A percentile compares a stretch with the other conserved stretches of the same genome.
phyloP scores from a whole-genome alignment of 2,888 invertebrate genomes.

The Xanthostigma xanthostigma region DNA sequence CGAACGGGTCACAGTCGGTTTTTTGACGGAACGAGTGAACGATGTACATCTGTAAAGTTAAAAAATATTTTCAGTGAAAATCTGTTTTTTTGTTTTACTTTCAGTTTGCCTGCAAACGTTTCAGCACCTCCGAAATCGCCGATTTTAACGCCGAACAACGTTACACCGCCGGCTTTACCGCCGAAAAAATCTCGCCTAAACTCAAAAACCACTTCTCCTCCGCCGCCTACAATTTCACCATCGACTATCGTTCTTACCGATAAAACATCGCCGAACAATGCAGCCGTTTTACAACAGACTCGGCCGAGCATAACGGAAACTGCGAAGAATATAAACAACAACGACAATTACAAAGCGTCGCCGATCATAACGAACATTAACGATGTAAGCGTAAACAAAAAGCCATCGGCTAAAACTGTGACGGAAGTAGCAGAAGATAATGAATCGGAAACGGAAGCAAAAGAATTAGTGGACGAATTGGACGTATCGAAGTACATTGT shows the following conservation, averaged over 20 bases:
- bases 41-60: too few species aligned
- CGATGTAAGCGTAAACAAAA: too few species aligned
- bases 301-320: neutral
- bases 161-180: conserved; percentile 43
- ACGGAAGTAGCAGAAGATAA: neutral
- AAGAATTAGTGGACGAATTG: conserved; percentile 60
- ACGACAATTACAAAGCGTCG: too few species aligned
- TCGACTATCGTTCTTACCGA: neutral
- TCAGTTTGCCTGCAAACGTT: neutral
- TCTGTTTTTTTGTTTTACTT: neutral
- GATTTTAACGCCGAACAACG: conserved; percentile 12
- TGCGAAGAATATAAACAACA: neutral
- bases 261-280: neutral
- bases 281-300: conserved; percentile 4
- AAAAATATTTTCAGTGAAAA: too few species aligned
- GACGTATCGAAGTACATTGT: conserved; percentile 69
- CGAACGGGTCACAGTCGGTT: too few species aligned
- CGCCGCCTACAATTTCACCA: conserved; percentile 23
- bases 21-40: too few species aligned
- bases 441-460: conserved; percentile 18
- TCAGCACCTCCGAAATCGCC: conserved; percentile 17
- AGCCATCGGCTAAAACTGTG: neutral
- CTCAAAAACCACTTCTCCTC: conserved; percentile 33
- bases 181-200: conserved; percentile 39
- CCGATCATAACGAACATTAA: too few species aligned